phyloP scores from a whole-genome alignment of 2,113 vertebrate species.

The Tinamus guttatus region DNA sequence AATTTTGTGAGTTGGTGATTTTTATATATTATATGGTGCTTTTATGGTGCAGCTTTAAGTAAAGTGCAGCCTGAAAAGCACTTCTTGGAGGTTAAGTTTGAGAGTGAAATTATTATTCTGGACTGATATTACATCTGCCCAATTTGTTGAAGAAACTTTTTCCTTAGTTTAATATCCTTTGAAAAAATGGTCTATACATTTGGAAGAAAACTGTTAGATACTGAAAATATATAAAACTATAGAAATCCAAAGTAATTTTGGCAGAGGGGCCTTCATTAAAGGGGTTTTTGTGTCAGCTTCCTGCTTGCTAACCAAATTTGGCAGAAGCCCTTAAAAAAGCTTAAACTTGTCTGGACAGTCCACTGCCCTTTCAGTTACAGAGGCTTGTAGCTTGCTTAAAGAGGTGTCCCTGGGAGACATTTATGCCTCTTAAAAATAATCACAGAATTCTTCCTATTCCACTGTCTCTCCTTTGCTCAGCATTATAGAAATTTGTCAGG shows the following conservation, averaged over 20 bases:
- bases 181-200: background rate
- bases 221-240: background rate
- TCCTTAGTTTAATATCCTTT: background rate
- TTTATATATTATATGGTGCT: background rate
- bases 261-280: background rate
- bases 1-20: background rate
- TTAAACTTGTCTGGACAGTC: background rate
- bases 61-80: background rate
- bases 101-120: background rate
- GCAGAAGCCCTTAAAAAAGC: background rate
- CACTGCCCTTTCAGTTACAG: background rate
- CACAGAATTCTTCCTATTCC: background rate
- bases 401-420: background rate
- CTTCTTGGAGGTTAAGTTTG: background rate
- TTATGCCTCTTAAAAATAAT: slow-evolving; percentile 1
- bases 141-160: background rate
- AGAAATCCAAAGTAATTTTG: background rate
- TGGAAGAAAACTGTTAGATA: background rate
- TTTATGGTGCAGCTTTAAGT: background rate
- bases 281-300: background rate
- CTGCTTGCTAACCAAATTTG: background rate
- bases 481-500: slow-evolving; percentile 27
- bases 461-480: background rate
- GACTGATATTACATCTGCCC: background rate
- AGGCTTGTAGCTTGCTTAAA: slow-evolving; percentile 20